Conservation (phyloP, 92 coral and sea anemone species). For the Epizoanthus rinbou region DNA sequence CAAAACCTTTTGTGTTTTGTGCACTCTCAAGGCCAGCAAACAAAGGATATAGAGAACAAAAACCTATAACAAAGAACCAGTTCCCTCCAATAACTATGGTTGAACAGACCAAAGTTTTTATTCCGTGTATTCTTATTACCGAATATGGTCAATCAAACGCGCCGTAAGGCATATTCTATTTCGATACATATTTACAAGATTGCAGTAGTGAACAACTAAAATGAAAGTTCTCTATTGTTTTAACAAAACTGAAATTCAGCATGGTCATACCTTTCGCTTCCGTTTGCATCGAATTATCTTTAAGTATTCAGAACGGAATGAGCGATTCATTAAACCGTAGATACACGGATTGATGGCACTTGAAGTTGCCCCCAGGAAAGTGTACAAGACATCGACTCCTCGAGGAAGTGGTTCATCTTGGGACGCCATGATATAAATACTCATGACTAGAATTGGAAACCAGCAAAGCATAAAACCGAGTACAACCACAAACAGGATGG, state of each 20-base stretch:
- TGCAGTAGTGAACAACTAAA: too few species aligned
- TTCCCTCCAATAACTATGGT: too few species aligned
- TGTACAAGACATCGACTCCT: slow-evolving; percentile 11
- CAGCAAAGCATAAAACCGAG: slow-evolving; percentile 40
- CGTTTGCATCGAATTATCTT: slow-evolving; percentile 38
- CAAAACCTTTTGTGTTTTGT: too few species aligned
- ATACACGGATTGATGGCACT: slow-evolving; percentile 38
- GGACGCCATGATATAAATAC: not conserved
- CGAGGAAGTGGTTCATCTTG: slow-evolving; percentile 14
- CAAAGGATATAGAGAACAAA: too few species aligned
- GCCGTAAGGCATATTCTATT: too few species aligned
- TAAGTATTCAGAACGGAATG: slow-evolving; percentile 32
- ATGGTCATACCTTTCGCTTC: not conserved
- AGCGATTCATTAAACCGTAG: slow-evolving; percentile 38
- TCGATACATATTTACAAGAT: too few species aligned
- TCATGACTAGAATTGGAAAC: slow-evolving; percentile 39
- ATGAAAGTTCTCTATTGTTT: not conserved
- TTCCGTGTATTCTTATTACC: too few species aligned
- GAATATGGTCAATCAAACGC: too few species aligned
- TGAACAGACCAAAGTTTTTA: too few species aligned
- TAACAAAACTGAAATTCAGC: too few species aligned
- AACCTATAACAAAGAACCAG: too few species aligned
- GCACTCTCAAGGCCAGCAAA: too few species aligned
- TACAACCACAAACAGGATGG: slow-evolving; percentile 29
- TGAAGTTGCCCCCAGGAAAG: slow-evolving; percentile 31